These are phyloP conservation scores for Pachypanchax playfairii DNA, from an alignment of 2,113 vertebrate genomes.

Conservation along the genomic window DNA sequence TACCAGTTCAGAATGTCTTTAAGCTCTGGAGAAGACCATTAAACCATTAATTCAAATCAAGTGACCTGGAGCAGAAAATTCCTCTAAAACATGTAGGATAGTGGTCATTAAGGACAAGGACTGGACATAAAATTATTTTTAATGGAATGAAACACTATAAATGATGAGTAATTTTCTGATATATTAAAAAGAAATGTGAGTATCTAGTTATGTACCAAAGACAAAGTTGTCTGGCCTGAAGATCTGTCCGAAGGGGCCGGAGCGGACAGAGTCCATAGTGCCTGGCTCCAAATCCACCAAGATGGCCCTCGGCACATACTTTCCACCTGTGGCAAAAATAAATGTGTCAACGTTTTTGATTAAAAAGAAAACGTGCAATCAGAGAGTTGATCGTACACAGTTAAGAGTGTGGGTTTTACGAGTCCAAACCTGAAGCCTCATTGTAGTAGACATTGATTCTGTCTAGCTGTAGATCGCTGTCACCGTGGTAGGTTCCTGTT, in stretches of 20 bases:
- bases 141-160: too few relatives aligned
- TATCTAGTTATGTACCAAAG: constrained; percentile 62
- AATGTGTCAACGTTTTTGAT: not conserved
- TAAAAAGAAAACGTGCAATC: not conserved
- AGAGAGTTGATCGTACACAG: not conserved
- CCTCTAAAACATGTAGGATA: too few relatives aligned
- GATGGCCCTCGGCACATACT: constrained; percentile 78
- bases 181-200: not conserved
- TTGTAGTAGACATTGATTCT: constrained; percentile 81
- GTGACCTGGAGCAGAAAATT: too few relatives aligned
- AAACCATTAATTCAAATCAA: too few relatives aligned
- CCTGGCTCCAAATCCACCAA: constrained; percentile 80
- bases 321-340: constrained; percentile 65
- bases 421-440: constrained; percentile 72
- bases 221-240: constrained; percentile 81
- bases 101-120: too few relatives aligned
- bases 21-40: too few relatives aligned
- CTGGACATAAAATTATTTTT: too few relatives aligned
- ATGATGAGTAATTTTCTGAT: too few relatives aligned
- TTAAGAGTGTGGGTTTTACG: not conserved
- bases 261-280: constrained; percentile 81
- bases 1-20: too few relatives aligned
- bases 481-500: constrained; percentile 77
- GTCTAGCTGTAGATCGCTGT: constrained; percentile 77
- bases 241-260: constrained; percentile 78